A percentile compares a stretch with the other conserved stretches of the same genome.
Conservation (phyloP, 2,797 vertebrate species). For the Sparus aurata region DNA sequence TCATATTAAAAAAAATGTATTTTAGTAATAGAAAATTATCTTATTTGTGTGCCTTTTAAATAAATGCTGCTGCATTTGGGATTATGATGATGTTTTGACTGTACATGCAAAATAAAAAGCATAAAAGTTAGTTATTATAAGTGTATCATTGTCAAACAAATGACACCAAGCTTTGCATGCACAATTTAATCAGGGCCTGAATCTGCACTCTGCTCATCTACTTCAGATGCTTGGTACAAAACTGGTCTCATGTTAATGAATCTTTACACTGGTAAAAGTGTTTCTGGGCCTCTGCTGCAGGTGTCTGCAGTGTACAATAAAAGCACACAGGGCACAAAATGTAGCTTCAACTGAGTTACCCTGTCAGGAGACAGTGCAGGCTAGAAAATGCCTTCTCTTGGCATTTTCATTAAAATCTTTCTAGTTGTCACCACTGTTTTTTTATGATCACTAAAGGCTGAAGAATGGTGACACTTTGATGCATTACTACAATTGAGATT, state of each 20-base stretch:
- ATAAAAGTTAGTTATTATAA: not conserved
- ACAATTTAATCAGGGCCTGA: not conserved
- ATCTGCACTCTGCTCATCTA: not conserved
- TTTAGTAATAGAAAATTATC: not conserved
- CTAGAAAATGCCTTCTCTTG: not conserved
- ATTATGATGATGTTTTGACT: not conserved
- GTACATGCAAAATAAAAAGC: not conserved
- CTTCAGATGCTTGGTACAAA: not conserved
- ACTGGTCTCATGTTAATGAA: not conserved
- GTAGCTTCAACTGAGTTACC: not conserved
- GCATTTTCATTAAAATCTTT: not conserved
- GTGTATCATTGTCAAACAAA: not conserved
- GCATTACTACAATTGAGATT: not conserved
- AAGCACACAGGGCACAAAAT: not conserved
- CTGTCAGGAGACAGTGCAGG: not conserved
- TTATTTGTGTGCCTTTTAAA: not conserved
- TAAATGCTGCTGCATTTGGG: not conserved
- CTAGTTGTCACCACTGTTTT: not conserved
- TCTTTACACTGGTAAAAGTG: not conserved
- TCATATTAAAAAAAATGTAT: too few relatives aligned
- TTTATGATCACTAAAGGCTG: not conserved
- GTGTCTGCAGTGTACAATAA: not conserved
- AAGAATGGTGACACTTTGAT: slow-evolving; percentile 9
- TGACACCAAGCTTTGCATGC: not conserved
- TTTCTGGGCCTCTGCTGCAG: not conserved